phyloP scores from a whole-genome alignment of 2,113 vertebrate genomes.

The Bagarius yarrelli region DNA sequence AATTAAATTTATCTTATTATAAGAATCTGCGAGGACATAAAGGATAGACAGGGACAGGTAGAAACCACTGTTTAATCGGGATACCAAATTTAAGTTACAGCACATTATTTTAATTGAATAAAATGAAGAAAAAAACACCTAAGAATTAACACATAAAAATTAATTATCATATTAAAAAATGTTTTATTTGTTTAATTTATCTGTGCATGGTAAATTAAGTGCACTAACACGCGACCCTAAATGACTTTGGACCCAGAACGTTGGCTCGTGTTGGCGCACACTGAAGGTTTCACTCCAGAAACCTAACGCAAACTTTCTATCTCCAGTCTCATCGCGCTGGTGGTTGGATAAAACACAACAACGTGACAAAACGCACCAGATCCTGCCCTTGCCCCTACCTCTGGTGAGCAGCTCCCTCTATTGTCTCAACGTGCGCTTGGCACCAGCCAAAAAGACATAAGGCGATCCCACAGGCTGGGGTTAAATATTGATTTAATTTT shows the following conservation, averaged over 20 bases:
- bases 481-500: neutral
- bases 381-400: neutral
- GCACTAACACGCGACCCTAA: neutral
- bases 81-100: too few species aligned
- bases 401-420: conserved; percentile 59
- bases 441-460: conserved; percentile 5
- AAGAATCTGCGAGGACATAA: neutral
- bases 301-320: conserved; percentile 16
- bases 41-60: too few species aligned
- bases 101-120: neutral
- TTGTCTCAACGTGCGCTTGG: conserved; percentile 43
- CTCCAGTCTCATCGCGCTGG: conserved; percentile 9
- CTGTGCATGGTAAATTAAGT: neutral
- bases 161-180: too few species aligned
- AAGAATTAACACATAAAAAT: too few species aligned
- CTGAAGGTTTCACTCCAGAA: neutral
- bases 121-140: neutral
- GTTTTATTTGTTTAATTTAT: neutral
- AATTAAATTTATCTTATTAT: neutral
- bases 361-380: conserved; percentile 9
- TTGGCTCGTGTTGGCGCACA: neutral
- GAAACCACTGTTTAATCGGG: too few species aligned
- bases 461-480: too few species aligned
- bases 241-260: too few species aligned
- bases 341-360: conserved; percentile 18